Evolutionary conservation across 2,888 invertebrate species (phyloP).

Genomic region (Hedya salicella): DNA sequence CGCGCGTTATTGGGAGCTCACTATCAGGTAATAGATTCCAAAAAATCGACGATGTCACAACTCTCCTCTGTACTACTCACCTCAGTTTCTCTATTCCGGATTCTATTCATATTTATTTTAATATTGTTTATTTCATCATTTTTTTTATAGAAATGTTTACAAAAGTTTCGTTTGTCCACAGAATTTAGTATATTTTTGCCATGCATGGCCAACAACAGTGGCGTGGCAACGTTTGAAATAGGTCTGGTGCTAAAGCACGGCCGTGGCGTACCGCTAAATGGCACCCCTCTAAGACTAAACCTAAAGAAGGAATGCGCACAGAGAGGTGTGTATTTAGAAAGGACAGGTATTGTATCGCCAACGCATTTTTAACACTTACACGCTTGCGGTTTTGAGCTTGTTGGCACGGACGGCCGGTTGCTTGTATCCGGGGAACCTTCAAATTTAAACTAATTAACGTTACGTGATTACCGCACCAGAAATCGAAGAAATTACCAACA

Average conservation of each 20-base stretch:
- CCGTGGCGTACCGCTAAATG: conserved; percentile 91
- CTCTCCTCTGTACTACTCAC: too few relatives aligned
- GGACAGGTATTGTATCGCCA: conserved; percentile 86
- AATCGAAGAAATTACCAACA: too few relatives aligned
- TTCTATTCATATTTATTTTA: too few relatives aligned
- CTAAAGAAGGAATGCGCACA: conserved; percentile 97
- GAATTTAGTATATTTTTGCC: conserved; percentile 95
- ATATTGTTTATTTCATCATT: too few relatives aligned
- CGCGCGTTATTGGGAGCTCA: too few relatives aligned
- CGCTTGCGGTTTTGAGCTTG: conserved; percentile 65
- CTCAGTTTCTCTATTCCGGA: too few relatives aligned
- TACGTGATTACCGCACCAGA: too few relatives aligned
- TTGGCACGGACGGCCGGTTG: conserved; percentile 42
- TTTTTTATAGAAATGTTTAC: conserved; percentile 9
- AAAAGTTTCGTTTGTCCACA: conserved; percentile 64
- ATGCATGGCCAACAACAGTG: conserved; percentile 94
- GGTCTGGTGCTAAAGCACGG: conserved; percentile 93
- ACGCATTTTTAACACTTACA: conserved; percentile 85
- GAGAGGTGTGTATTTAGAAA: conserved; percentile 92
- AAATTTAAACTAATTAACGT: too few relatives aligned
- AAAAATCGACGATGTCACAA: too few relatives aligned
- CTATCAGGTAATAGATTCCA: too few relatives aligned
- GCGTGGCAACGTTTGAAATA: conserved; percentile 94
- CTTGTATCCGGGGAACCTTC: too few relatives aligned
- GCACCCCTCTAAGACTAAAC: conserved; percentile 94